These are phyloP conservation scores for Drosophila phalerata DNA, from an alignment of 2,888 invertebrate genomes.

Conservation along the genomic window DNA sequence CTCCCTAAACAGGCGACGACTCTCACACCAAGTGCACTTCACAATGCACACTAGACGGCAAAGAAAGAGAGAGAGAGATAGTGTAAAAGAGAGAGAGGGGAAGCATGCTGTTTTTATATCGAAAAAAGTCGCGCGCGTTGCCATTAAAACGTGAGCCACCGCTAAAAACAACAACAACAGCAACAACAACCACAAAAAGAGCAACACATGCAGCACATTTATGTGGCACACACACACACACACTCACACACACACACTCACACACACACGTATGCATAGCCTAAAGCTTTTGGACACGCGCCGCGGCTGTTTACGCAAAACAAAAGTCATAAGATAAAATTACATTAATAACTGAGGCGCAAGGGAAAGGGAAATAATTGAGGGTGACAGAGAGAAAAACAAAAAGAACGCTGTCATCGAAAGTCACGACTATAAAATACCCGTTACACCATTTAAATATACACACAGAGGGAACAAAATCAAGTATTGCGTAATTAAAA, in stretches of 20 bases:
- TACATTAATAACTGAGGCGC: constrained; percentile 74
- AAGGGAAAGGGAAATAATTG: neutral
- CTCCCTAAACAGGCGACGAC: constrained; percentile 35
- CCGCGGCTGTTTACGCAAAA: constrained; percentile 67
- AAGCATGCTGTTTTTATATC: constrained; percentile 37
- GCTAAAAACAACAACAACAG: constrained; percentile 31
- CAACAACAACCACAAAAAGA: constrained; percentile 15
- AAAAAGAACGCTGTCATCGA: neutral
- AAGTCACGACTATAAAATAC: neutral
- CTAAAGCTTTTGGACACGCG: constrained; percentile 61
- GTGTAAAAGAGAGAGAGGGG: too few species aligned
- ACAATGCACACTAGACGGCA: constrained; percentile 39
- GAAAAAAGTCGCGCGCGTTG: constrained; percentile 66
- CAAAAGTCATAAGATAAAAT: constrained; percentile 81
- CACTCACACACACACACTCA: neutral
- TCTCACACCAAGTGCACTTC: constrained; percentile 52
- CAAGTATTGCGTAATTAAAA: too few species aligned
- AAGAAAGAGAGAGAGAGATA: neutral
- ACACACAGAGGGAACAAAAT: too few species aligned
- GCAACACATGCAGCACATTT: constrained; percentile 36
- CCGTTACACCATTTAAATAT: neutral
- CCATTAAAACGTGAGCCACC: constrained; percentile 73
- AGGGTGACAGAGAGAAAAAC: neutral
- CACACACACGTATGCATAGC: constrained; percentile 7
- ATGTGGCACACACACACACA: constrained; percentile 41